phyloP scores from a whole-genome alignment of 2,113 vertebrate genomes.

The Stomatorhinus ivindoensis region DNA sequence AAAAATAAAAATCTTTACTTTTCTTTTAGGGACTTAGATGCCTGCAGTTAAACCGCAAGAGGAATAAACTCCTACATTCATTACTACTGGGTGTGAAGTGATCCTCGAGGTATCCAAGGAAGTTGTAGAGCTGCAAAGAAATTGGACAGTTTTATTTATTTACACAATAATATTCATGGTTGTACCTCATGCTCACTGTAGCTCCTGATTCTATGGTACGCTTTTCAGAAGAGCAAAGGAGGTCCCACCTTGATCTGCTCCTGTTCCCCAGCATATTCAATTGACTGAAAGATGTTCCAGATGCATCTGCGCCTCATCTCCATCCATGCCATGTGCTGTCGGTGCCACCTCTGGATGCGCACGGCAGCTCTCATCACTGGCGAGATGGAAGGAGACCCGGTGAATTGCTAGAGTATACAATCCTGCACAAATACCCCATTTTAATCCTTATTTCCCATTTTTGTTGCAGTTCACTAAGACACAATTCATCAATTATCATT shows the following conservation, averaged over 20 bases:
- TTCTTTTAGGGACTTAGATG: neutral
- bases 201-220: neutral
- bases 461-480: neutral
- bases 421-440: neutral
- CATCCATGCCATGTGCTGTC: conserved; percentile 70
- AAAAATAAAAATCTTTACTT: neutral
- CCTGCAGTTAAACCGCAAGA: neutral
- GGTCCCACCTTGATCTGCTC: conserved; percentile 81
- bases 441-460: neutral
- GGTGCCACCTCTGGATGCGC: conserved; percentile 87
- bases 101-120: conserved; percentile 82
- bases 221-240: neutral
- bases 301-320: conserved; percentile 84
- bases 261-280: conserved; percentile 85
- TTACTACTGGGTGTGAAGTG: conserved; percentile 74
- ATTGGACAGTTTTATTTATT: neutral
- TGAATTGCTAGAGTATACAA: neutral
- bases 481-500: neutral
- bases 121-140: conserved; percentile 73
- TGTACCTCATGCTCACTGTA: neutral
- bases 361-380: conserved; percentile 76
- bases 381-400: neutral
- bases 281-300: conserved; percentile 92
- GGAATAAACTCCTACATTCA: conserved; percentile 66
- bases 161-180: neutral